Conservation (phyloP, 2,797 vertebrate genomes). For the Neosilurus mollespiculum region DNA sequence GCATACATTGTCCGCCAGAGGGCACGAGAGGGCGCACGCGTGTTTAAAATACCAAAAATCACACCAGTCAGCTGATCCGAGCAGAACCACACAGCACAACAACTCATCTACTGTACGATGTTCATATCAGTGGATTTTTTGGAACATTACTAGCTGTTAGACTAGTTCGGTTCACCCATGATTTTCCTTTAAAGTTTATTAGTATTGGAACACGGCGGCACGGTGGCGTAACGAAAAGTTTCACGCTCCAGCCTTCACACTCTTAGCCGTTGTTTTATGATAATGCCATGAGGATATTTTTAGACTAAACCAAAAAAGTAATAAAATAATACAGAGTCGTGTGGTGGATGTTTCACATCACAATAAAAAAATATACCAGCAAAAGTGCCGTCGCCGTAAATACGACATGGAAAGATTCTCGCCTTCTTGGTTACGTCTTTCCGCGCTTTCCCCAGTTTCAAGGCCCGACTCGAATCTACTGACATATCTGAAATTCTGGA, state of each 20-base stretch:
- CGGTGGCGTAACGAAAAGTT: background rate
- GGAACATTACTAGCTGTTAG: too few species aligned
- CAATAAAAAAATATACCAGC: background rate
- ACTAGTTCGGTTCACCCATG: too few species aligned
- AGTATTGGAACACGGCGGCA: too few species aligned
- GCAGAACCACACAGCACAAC: too few species aligned
- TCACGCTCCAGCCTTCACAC: background rate
- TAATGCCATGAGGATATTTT: background rate
- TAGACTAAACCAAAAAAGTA: background rate
- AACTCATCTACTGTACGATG: too few species aligned
- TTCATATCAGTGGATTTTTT: too few species aligned
- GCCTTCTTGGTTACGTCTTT: background rate
- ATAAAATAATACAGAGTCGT: background rate
- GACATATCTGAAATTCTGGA: background rate
- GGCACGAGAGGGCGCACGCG: too few species aligned
- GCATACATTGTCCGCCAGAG: too few species aligned
- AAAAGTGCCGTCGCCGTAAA: background rate
- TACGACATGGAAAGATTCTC: background rate
- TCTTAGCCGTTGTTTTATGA: too few species aligned
- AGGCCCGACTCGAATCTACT: conserved; percentile 15
- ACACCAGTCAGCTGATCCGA: too few species aligned
- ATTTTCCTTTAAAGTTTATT: too few species aligned
- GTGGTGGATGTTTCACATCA: background rate
- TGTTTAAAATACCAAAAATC: too few species aligned
- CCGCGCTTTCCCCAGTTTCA: background rate